These are phyloP conservation scores for Eristalinus aeneus DNA, from an alignment of 2,888 invertebrate species.

Conservation along the genomic window DNA sequence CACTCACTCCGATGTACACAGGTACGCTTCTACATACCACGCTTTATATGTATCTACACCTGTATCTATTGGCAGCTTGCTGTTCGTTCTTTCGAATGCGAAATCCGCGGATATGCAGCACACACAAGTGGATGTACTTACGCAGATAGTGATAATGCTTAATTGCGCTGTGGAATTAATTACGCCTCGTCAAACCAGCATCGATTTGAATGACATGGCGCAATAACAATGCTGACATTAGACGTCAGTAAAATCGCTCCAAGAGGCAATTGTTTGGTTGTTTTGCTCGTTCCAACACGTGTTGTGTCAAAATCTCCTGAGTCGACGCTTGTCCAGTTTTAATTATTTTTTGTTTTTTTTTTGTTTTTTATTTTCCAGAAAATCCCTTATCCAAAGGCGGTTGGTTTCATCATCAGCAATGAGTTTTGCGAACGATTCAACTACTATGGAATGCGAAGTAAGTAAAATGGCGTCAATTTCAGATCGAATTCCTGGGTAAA, in stretches of 20 bases:
- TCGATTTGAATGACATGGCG: constrained; percentile 8
- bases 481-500: no score
- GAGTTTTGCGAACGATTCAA: constrained; percentile 98
- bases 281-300: neutral
- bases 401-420: constrained; percentile 94
- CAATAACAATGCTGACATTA: constrained; percentile 2
- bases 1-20: constrained; percentile 9
- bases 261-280: neutral
- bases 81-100: neutral
- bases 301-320: neutral
- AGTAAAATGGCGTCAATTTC: no score
- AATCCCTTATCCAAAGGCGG: constrained; percentile 85
- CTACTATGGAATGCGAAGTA: constrained; percentile 96
- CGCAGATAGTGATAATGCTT: constrained; percentile 16
- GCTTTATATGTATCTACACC: neutral
- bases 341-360: neutral
- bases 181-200: constrained; percentile 10
- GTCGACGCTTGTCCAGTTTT: neutral
- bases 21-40: neutral
- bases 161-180: constrained; percentile 24
- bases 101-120: constrained; percentile 29
- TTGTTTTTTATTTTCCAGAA: constrained; percentile 72
- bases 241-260: neutral
- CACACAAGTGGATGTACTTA: neutral
- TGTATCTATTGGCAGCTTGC: neutral